These are phyloP conservation scores for Tetrax tetrax DNA, from an alignment of 2,113 vertebrate species.

Conservation along the genomic window DNA sequence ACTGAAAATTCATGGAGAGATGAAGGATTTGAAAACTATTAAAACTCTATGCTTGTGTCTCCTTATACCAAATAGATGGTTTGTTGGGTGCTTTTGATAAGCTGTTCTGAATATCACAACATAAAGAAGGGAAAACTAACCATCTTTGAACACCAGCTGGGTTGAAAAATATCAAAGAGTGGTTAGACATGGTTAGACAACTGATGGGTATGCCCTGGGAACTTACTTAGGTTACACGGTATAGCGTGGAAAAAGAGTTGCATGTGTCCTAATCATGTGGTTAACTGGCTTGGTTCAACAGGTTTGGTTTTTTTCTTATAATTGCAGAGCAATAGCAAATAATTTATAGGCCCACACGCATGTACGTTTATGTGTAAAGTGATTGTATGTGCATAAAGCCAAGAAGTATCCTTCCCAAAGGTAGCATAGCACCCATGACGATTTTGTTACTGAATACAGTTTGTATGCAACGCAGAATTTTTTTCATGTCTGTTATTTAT, in stretches of 20 bases:
- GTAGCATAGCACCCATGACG: not conserved
- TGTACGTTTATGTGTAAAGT: not conserved
- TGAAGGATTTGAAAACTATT: not conserved
- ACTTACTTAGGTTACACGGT: not conserved
- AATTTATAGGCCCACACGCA: not conserved
- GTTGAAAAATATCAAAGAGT: not conserved
- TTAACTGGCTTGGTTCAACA: not conserved
- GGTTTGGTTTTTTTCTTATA: not conserved
- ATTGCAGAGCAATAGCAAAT: not conserved
- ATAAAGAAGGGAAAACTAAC: not conserved
- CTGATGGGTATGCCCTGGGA: rapidly evolving
- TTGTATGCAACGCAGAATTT: not conserved
- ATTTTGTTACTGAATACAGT: not conserved
- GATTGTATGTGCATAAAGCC: not conserved
- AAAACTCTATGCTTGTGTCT: not conserved
- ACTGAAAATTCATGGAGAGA: not conserved
- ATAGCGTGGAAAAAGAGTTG: not conserved
- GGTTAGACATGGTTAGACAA: not conserved
- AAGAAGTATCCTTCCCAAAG: not conserved
- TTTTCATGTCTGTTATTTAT: conserved; percentile 54
- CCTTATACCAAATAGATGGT: not conserved
- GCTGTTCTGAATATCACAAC: not conserved
- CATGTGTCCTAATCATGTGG: too few relatives aligned
- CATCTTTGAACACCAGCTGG: not conserved
- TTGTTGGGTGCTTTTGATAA: not conserved